phyloP scores from a whole-genome alignment of 2,888 invertebrate species.

The Cerceris rybyensis region DNA sequence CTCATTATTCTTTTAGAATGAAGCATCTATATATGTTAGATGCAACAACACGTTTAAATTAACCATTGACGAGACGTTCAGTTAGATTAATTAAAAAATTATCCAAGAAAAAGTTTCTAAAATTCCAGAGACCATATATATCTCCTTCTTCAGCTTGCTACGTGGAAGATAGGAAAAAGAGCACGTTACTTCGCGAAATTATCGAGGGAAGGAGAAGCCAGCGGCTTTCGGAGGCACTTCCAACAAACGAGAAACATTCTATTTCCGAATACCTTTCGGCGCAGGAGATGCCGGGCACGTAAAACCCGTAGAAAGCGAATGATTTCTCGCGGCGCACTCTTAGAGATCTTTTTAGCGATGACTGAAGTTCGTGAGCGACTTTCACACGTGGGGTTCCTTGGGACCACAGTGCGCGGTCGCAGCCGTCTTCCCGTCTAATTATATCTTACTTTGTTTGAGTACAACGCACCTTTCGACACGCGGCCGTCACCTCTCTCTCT shows the following conservation, averaged over 20 bases:
- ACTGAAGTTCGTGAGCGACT: slow-evolving; percentile 63
- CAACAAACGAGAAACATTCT: slow-evolving; percentile 31
- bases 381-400: slow-evolving; percentile 67
- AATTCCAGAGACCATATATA: too few relatives aligned
- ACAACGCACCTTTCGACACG: slow-evolving; percentile 81
- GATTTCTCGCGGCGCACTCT: slow-evolving; percentile 49
- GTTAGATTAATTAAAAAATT: too few relatives aligned
- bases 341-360: slow-evolving; percentile 64
- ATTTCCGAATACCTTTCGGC: slow-evolving; percentile 52
- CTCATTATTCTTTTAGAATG: too few relatives aligned
- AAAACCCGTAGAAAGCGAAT: slow-evolving; percentile 62
- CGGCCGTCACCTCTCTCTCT: slow-evolving; percentile 66
- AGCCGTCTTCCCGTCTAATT: slow-evolving; percentile 73
- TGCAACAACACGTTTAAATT: too few relatives aligned
- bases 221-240: slow-evolving; percentile 20
- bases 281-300: slow-evolving; percentile 20
- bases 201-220: neutral
- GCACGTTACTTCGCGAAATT: neutral
- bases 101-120: too few relatives aligned
- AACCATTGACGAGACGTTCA: too few relatives aligned
- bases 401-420: slow-evolving; percentile 43
- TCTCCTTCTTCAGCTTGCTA: too few relatives aligned
- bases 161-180: neutral
- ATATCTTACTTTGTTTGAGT: slow-evolving; percentile 81
- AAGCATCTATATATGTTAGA: too few relatives aligned